Evolutionary conservation across 2,797 vertebrate species (phyloP).

Genomic region (Rhinophrynus dorsalis): DNA sequence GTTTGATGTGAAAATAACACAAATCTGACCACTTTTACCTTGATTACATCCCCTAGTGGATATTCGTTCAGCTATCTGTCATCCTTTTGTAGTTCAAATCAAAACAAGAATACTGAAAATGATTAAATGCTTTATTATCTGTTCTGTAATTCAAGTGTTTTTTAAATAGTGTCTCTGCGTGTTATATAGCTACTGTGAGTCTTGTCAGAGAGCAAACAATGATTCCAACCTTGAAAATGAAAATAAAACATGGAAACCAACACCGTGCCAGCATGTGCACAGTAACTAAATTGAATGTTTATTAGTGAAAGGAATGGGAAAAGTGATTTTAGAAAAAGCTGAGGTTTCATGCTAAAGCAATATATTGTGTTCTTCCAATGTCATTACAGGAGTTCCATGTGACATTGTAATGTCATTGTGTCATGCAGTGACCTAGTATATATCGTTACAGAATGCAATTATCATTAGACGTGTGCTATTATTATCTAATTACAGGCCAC

Average conservation of each 20-base stretch:
- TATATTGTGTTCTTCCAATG: background rate
- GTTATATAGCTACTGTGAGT: constrained; percentile 16
- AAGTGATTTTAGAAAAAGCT: background rate
- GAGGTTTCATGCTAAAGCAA: background rate
- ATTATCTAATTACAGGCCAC: background rate
- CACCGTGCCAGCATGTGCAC: constrained; percentile 3
- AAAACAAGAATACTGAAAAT: constrained; percentile 25
- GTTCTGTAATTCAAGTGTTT: constrained; percentile 28
- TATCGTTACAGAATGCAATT: background rate
- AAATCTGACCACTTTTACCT: constrained; percentile 26
- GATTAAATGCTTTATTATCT: constrained; percentile 33
- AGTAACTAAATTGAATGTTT: constrained; percentile 23
- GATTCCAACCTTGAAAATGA: constrained; percentile 38
- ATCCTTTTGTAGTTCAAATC: constrained; percentile 28
- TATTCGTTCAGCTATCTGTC: constrained; percentile 19
- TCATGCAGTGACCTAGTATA: background rate
- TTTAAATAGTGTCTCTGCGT: constrained; percentile 32
- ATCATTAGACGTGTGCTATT: background rate
- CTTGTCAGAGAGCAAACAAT: constrained; percentile 33
- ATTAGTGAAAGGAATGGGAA: background rate
- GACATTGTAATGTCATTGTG: too few relatives aligned
- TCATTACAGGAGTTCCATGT: background rate
- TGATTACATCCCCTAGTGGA: constrained; percentile 28
- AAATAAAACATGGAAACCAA: constrained; percentile 35
- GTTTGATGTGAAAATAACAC: constrained; percentile 21